Evolutionary conservation across 2,797 vertebrate species (phyloP).

Genomic region (Diglossa cyanea): DNA sequence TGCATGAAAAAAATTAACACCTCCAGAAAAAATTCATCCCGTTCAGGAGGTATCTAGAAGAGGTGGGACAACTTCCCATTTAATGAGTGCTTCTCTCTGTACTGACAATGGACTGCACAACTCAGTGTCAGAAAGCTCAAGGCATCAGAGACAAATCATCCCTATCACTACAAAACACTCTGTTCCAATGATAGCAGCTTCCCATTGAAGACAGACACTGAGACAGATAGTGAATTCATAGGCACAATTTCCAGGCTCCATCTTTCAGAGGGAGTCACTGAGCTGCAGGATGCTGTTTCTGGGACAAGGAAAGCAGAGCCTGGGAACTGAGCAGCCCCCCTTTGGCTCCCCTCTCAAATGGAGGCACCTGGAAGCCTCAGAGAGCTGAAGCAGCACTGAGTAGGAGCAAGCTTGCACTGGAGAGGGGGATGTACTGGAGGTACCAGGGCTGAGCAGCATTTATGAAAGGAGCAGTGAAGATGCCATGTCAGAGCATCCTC

Average conservation of each 20-base stretch:
- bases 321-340: background rate
- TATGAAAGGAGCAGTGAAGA: background rate
- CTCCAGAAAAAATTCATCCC: background rate
- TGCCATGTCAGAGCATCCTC: rapidly evolving
- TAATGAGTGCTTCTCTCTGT: background rate
- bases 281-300: background rate
- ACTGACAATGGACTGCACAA: background rate
- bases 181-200: background rate
- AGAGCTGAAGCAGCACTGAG: background rate
- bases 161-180: background rate
- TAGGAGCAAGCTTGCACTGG: background rate
- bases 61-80: background rate
- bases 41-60: background rate
- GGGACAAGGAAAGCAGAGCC: background rate
- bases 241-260: background rate
- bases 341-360: rapidly evolving
- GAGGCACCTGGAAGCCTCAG: background rate
- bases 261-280: background rate
- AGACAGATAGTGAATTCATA: background rate
- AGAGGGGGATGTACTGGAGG: background rate
- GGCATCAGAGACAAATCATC: background rate
- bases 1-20: background rate
- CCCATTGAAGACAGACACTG: background rate
- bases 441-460: background rate
- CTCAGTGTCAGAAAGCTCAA: background rate